phyloP scores from a whole-genome alignment of 2,888 invertebrate species.

The Lapara coniferarum region DNA sequence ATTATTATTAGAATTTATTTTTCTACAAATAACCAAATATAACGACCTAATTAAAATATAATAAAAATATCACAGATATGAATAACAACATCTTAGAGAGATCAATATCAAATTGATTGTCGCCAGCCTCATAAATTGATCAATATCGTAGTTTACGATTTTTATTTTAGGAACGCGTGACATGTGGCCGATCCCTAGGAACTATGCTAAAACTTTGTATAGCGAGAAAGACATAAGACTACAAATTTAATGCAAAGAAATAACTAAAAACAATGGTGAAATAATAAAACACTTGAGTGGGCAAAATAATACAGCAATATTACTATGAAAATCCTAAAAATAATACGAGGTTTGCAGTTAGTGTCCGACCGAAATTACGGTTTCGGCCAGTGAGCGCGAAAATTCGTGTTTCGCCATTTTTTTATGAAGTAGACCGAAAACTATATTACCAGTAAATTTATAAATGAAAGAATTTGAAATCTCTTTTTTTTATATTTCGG shows the following conservation, averaged over 20 bases:
- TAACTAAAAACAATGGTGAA: conserved; percentile 6
- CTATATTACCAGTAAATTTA: neutral
- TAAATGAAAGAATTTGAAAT: too few relatives aligned
- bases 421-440: too few relatives aligned
- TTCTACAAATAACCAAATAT: neutral
- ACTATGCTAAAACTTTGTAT: neutral
- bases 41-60: neutral
- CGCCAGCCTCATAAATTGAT: neutral
- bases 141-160: neutral
- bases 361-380: conserved; percentile 14
- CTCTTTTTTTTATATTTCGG: too few relatives aligned
- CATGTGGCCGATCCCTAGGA: conserved; percentile 7
- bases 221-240: neutral
- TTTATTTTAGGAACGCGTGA: conserved; percentile 11
- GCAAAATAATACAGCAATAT: conserved; percentile 24
- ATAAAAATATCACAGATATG: conserved; percentile 17
- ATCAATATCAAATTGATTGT: conserved; percentile 7
- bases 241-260: neutral
- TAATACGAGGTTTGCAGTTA: conserved; percentile 2
- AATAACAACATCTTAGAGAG: neutral
- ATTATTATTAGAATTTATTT: neutral
- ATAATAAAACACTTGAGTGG: conserved; percentile 15
- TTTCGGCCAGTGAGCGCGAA: neutral
- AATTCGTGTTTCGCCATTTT: neutral
- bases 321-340: conserved; percentile 8